Evolutionary conservation across 2,797 vertebrate genomes (phyloP), one percentile per base, ranked within the genome.

Genomic region (Sebastes trivittatus): DNA sequence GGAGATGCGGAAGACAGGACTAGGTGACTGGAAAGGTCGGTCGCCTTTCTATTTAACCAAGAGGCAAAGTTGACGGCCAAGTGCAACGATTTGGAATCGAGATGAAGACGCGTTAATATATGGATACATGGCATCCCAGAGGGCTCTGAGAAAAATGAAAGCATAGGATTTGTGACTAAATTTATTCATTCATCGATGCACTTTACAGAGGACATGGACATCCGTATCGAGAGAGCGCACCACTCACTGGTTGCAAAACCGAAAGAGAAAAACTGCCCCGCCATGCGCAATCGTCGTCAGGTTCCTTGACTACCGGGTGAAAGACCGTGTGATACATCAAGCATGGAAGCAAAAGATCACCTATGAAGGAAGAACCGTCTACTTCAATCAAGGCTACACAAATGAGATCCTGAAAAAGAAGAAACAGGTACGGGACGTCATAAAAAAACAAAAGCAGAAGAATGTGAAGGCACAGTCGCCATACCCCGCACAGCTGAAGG

Each of bases 1-100:
- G 18, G 58, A 30, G 7, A 60, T 9, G 29, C 7, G 16, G 27
- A 60, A 5, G 58, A 60, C 58, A 60, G 27, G 29, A 20, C 2
- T 4, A 0, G 1, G 6, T 4, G 7, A 0, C 58, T 60, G 16
- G 58, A 60, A 16, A 2, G 27, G 2, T 30, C 27, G 2, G 27
- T 3, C 8, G 16, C 58, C 4, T 60, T 60, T 8, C 18, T 60
- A 18, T 29, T 60, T 5, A 27, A 60, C 2, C 27, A 20, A 54
- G n/a, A n/a, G n/a, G 52, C 52, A 10, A 54, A n/a, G n/a, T 22
- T 54, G 4, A 9, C 1, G 3, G 25, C 25, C 2, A 59, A 59
- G 7, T 55, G 54, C 7, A 11, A 55, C 10, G 22, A 11, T 23
- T 58, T 58, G 23, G 55, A 58, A 11, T 59, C 25, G 8, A 59